Evolutionary conservation across 2,113 vertebrate species (phyloP), one percentile per base, ranked within the genome.

Genomic region (Ammospiza caudacuta): DNA sequence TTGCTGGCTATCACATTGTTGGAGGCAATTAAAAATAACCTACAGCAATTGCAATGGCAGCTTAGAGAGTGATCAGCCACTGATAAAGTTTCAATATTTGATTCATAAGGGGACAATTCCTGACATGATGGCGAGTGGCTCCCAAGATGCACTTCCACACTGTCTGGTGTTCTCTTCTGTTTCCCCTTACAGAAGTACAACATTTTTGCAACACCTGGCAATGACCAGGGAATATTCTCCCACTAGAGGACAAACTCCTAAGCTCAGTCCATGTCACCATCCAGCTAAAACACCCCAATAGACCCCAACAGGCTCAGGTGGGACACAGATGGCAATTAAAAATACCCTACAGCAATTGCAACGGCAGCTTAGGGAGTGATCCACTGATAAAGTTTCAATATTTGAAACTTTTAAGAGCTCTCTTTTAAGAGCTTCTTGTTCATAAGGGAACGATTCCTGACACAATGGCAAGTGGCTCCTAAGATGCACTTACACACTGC

Each of bases 251-350:
- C 8, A 6, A 81, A 23, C 64, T n/a, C 29, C 55, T 27, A 39
- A 18, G 35, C 51, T 16, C 18, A 11, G 7, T 2, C 47, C 15
- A 5, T 0, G 3, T 9, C 67, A 11, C 1, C 1, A 1, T 16
- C 6, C 11, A 17, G 62, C n/a, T 12, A 7, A 58, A 68, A 67
- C 1, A n/a, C 28, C 31, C 41, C 31, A 29, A 7, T 2, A 35
- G 9, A 33, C 24, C 17, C 33, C 6, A 44, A 27, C 9, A 41
- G 35, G 43, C 83, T 31, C 57, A 25, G 33, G 25, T 7, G n/a
- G 29, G 46, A 74, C 19, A 39, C 37, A 39, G 37, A 39, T 39
- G 37, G 37, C 37, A 47, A 47, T 22, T 47, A 47, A 47, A 47
- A 47, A 47, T 47, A 47, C 21, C 46, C 46, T 47, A 47, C 46